Percentiles rank a stretch among this genome's conserved stretches.
phyloP scores from a whole-genome alignment of 64 coral and sea anemone genomes.

The Montipora cactus region DNA sequence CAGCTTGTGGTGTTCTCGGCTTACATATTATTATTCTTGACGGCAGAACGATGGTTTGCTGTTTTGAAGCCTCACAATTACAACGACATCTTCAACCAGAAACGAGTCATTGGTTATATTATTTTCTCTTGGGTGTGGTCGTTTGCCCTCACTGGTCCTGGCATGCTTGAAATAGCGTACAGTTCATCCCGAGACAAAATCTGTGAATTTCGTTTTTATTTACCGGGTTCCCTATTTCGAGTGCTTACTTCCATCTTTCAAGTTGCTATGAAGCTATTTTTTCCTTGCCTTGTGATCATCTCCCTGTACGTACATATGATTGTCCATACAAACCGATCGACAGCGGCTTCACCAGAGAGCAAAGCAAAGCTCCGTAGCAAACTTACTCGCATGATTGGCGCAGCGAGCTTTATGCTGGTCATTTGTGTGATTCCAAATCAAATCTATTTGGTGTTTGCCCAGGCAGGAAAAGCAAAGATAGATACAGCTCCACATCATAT shows the following conservation, averaged over 20 bases:
- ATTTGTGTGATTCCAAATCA: slow-evolving; percentile 41
- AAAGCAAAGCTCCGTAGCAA: not conserved
- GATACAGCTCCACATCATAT: not conserved
- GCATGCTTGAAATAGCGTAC: slow-evolving; percentile 20
- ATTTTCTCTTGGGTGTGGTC: not conserved
- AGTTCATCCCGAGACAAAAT: not conserved
- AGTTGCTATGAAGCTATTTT: not conserved
- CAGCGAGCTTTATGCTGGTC: slow-evolving; percentile 22
- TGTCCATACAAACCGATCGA: not conserved
- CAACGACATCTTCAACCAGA: slow-evolving; percentile 36
- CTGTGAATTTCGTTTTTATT: not conserved
- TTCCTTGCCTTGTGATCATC: slow-evolving; percentile 12
- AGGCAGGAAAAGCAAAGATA: not conserved
- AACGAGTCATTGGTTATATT: slow-evolving; percentile 23
- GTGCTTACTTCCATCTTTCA: not conserved
- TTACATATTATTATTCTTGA: slow-evolving; percentile 42
- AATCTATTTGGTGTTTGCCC: not conserved
- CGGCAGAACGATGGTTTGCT: slow-evolving; percentile 67
- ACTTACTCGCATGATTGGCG: slow-evolving; percentile 25
- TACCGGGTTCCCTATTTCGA: not conserved
- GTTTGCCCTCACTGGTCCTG: slow-evolving; percentile 4
- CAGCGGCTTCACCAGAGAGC: not conserved
- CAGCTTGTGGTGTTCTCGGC: slow-evolving; percentile 44
- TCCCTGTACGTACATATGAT: slow-evolving; percentile 20
- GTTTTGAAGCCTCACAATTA: slow-evolving; percentile 55